A percentile compares a stretch with the other conserved stretches of the same genome.
phyloP scores from a whole-genome alignment of 2,797 vertebrate genomes.

The Acrossocheilus fasciatus region DNA sequence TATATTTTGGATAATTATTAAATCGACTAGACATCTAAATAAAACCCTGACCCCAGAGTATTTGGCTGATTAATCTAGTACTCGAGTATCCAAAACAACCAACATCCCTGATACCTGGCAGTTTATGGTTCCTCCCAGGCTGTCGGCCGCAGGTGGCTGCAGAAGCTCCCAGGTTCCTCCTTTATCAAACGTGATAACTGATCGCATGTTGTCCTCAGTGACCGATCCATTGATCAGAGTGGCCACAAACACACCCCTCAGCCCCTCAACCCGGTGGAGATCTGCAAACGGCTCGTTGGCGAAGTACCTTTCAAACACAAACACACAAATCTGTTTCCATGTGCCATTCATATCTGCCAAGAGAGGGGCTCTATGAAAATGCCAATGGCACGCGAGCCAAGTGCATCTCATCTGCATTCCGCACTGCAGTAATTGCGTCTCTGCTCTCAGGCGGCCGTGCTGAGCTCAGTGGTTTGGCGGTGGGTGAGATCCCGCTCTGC shows the following conservation, averaged over 20 bases:
- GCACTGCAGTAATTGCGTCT: conserved; percentile 51
- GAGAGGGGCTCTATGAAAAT: conserved; percentile 31
- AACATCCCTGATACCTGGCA: conserved; percentile 84
- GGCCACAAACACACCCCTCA: conserved; percentile 93
- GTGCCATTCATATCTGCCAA: conserved; percentile 18
- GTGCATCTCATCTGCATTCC: conserved; percentile 46
- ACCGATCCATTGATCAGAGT: conserved; percentile 92
- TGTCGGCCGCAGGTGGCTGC: conserved; percentile 87
- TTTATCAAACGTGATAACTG: conserved; percentile 98
- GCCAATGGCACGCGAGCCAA: conserved; percentile 24
- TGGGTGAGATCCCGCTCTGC: conserved; percentile 31
- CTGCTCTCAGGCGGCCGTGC: conserved; percentile 28
- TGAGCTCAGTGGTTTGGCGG: conserved; percentile 47
- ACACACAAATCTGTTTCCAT: conserved; percentile 15
- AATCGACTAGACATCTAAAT: background rate
- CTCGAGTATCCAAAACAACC: background rate
- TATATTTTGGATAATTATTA: background rate
- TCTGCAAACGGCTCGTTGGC: conserved; percentile 95
- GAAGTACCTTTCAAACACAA: conserved; percentile 86
- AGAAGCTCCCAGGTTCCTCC: conserved; percentile 97
- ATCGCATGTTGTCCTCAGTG: conserved; percentile 95
- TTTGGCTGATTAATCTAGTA: background rate
- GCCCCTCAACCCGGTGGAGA: conserved; percentile 92
- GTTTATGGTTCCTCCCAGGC: conserved; percentile 86
- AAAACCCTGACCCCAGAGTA: background rate